Base-by-base conservation (phyloP, 1,140 invertebrate species). In the Saccostrea glomerata region DNA sequence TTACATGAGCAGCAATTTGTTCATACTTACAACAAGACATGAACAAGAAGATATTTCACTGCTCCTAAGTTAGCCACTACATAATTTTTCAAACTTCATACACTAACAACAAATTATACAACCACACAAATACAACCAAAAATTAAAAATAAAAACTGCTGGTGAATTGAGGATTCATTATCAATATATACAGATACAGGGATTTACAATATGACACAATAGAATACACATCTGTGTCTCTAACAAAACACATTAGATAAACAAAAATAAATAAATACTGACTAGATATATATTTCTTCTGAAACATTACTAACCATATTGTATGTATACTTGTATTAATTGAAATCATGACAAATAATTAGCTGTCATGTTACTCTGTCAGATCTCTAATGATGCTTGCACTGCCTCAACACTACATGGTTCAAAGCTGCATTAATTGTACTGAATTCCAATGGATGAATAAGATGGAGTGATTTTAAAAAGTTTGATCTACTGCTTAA, bases 181-280 rank as follows among this genome's bases (percentile, higher is more conserved):
- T 30, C 11, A 30, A 12, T 77, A 25, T 30, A 30, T 25, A 77
- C 70, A 77, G 13, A 77, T 77, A 77, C 70, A 77, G 30, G 11
- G 25, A 36, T 47, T 47, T 47, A 47, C 5, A 47, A 60, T 13
- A 56, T 20, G 20, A 60, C 20, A 20, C 58, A 60, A 60, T 63
- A 20, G 17, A 17, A 63, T 77, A 36, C 6, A 5, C 13, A 77
- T 40, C 25, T 15, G 70, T 77, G 70, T 77, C 25, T 25, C 70
- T 77, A 77, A 77, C 70, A 77, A 77, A 30, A 77, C 17, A 77
- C 70, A 77, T 63, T 63, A 63, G 11, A 30, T 30, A 77, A 25
- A 77, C 23, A 77, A 77, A 36, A 77, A 77, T 77, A 77, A 77
- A 77, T 77, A 77, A 77, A 77, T 77, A 77, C 25, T 77, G 70